phyloP scores from a whole-genome alignment of 2,888 invertebrate genomes.

The Mesoligia furuncula region DNA sequence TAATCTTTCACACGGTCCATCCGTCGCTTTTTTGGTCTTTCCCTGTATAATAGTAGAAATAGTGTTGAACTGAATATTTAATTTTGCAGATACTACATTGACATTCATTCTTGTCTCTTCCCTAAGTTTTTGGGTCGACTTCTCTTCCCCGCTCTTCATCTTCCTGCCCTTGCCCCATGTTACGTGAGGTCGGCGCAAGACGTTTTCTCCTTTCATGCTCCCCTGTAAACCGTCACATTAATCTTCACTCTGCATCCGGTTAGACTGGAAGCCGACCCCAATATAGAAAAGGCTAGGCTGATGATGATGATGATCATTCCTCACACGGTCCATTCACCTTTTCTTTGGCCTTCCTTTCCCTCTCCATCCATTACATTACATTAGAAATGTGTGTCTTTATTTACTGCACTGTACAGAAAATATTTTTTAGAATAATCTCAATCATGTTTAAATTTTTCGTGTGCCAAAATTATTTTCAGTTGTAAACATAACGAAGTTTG shows the following conservation, averaged over 20 bases:
- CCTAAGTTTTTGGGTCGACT: neutral
- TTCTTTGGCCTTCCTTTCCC: neutral
- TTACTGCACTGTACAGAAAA: slow-evolving; percentile 9
- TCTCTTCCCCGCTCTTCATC: neutral
- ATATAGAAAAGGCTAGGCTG: too few relatives aligned
- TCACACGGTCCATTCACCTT: neutral
- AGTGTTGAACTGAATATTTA: neutral
- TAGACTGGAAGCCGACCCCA: too few relatives aligned
- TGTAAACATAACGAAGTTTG: slow-evolving; percentile 35
- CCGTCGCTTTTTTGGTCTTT: neutral
- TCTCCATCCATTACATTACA: neutral
- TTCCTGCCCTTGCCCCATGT: neutral
- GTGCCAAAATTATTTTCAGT: slow-evolving; percentile 50
- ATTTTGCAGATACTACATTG: neutral
- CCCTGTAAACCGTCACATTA: neutral
- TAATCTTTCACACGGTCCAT: neutral
- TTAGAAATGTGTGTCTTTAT: neutral
- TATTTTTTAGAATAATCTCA: neutral
- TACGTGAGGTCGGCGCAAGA: neutral
- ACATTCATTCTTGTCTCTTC: neutral
- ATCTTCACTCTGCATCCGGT: neutral
- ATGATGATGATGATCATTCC: neutral
- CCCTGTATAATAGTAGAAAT: neutral
- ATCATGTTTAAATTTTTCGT: neutral
- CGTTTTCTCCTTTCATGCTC: neutral